A percentile compares a stretch with the other conserved stretches of the same genome.
Evolutionary conservation across 2,797 vertebrate genomes (phyloP).

Genomic region (Molossus molossus): DNA sequence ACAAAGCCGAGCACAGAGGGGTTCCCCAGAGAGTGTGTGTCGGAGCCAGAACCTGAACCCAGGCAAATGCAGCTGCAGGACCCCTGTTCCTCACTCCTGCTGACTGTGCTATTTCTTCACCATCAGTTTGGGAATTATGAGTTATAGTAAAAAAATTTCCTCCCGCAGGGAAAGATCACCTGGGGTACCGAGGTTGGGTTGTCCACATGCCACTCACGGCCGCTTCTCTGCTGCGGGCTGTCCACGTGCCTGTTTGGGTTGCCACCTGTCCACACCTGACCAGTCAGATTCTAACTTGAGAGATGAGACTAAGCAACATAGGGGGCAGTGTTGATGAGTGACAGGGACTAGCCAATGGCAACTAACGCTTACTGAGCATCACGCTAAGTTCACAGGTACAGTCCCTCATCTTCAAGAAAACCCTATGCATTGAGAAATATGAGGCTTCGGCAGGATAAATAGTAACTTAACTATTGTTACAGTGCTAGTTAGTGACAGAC

Average conservation of each 20-base stretch:
- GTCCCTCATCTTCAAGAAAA: neutral
- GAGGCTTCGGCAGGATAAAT: neutral
- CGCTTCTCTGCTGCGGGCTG: neutral
- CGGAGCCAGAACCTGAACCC: neutral
- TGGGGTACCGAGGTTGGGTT: neutral
- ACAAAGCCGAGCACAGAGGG: neutral
- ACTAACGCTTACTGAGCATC: neutral
- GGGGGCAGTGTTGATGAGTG: neutral
- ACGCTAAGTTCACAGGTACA: neutral
- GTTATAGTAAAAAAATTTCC: neutral
- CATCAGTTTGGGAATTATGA: neutral
- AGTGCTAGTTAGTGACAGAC: neutral
- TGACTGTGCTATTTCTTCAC: neutral
- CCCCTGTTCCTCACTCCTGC: neutral
- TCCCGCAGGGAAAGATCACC: neutral
- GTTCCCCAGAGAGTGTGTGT: neutral
- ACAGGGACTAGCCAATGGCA: no score
- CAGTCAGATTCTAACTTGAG: neutral
- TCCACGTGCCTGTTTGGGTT: neutral
- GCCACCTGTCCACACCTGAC: neutral
- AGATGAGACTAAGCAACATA: neutral
- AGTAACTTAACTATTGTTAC: neutral
- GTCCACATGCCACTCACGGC: neutral
- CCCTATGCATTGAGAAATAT: neutral
- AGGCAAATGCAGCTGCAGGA: neutral